Evolutionary conservation across 2,888 invertebrate species (phyloP).

Genomic region (Drosophila conformis): DNA sequence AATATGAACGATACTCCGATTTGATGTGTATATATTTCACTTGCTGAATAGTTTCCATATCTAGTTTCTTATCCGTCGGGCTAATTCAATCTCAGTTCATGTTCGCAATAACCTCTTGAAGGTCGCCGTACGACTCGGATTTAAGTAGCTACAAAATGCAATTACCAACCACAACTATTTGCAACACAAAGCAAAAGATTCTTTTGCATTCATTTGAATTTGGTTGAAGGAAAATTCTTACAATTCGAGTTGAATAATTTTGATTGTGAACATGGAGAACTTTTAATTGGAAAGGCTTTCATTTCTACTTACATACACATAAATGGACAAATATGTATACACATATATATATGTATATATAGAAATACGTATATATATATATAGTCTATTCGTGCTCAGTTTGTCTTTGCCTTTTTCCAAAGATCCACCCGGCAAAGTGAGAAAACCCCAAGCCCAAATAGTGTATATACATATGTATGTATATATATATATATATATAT

Average conservation of each 20-base stretch:
- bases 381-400: background rate
- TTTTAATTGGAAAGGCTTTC: conserved; percentile 50
- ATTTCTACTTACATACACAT: background rate
- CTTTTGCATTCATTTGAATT: conserved; percentile 12
- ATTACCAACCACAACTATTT: conserved; percentile 1
- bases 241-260: conserved; percentile 20
- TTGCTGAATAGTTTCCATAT: conserved; percentile 1
- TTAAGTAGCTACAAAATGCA: conserved; percentile 9
- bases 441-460: conserved; percentile 2
- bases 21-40: background rate
- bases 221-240: conserved; percentile 15
- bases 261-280: conserved; percentile 30
- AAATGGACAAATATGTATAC: background rate
- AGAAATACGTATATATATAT: background rate
- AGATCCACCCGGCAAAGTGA: background rate
- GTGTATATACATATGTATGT: background rate
- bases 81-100: conserved; percentile 2
- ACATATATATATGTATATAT: too few relatives aligned
- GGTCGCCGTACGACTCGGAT: background rate
- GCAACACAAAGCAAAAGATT: background rate
- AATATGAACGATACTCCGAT: background rate
- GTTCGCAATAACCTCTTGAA: conserved; percentile 5
- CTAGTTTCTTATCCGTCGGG: background rate
- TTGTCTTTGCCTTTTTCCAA: conserved; percentile 5
- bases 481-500: background rate